Base-by-base conservation (phyloP, 1,140 invertebrate species). In the Zaprionus inermis region DNA sequence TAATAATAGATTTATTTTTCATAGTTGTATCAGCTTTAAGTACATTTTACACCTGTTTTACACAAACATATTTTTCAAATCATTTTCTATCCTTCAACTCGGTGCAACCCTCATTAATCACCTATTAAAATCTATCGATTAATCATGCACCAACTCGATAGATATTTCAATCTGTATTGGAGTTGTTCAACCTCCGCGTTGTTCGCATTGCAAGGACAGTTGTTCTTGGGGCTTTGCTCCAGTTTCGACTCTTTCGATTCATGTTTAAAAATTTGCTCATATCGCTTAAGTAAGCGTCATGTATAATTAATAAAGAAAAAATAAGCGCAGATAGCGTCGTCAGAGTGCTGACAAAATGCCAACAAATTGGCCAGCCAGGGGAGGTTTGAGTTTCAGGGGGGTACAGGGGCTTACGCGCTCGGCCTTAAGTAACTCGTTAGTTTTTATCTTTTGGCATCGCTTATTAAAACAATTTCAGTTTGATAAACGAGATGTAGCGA, bases 401-500 rank as follows among this genome's bases (percentile, higher is more conserved):
- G 20, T 24, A 11, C 6, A 28, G 34, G 11, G 11, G 61, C 22
- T 10, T 36, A 28, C 52, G 54, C 34, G 59, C 54, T 52, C 55
- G 72, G 59, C 73, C 70, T 83, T 84, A 89, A 88, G 71, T 84
- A 88, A 88, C 84, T 88, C 79, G 84, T 88, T 88, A 86, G 77
- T 54, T 63, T 68, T 88, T 89, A 85, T 85, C 82, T 88, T 65
- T 69, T 77, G 65, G 36, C 74, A 89, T 89, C 84, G 80, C 84
- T 88, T 88, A 88, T 89, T 89, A 88, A 88, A 80, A 83, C 76
- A 74, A 76, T 75, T 73, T 83, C 70, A 57, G 73, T 72, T 60
- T 86, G 84, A 88, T 88, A 89, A 89, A 84, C 84, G 84, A 89
- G 84, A 84, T 84, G 71, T 72, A 84, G 84, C 72, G 77, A 88